Evolutionary conservation across 2,888 invertebrate genomes (phyloP).

Genomic region (Dicyrtoma fusca): DNA sequence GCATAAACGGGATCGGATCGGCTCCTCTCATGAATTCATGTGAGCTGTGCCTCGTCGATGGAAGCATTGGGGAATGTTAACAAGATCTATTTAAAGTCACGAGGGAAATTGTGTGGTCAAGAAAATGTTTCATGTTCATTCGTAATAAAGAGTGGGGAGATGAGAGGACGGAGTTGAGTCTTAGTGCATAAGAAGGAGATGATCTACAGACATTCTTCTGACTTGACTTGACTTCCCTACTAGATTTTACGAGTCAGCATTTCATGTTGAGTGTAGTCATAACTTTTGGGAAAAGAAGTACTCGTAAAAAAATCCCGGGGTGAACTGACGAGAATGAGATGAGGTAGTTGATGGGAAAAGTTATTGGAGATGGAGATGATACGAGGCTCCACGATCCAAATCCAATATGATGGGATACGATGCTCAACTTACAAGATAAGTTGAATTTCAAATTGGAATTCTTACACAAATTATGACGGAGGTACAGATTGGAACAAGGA

Average conservation of each 20-base stretch:
- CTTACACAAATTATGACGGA: no score
- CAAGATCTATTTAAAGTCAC: no score
- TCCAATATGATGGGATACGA: no score
- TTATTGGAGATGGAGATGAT: slow-evolving; percentile 6
- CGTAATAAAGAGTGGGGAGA: not conserved
- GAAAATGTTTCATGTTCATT: not conserved
- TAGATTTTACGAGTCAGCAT: slow-evolving; percentile 17
- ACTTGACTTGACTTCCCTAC: not conserved
- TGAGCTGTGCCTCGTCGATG: no score
- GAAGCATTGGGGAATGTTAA: no score
- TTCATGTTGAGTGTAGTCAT: slow-evolving; percentile 15
- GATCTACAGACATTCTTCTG: not conserved
- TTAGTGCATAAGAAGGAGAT: not conserved
- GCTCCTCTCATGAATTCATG: no score
- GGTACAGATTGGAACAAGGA: no score
- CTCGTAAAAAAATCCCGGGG: slow-evolving; percentile 16
- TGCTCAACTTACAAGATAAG: no score
- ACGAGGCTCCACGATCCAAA: no score
- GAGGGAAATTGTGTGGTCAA: slow-evolving; percentile 17
- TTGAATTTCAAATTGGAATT: no score
- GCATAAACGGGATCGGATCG: no score
- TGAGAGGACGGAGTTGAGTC: not conserved
- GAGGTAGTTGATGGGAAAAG: slow-evolving; percentile 26
- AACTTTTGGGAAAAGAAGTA: slow-evolving; percentile 22
- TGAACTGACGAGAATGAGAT: slow-evolving; percentile 7